Evolutionary conservation across 2,113 vertebrate genomes (phyloP).

Genomic region (Cichladusa arquata): DNA sequence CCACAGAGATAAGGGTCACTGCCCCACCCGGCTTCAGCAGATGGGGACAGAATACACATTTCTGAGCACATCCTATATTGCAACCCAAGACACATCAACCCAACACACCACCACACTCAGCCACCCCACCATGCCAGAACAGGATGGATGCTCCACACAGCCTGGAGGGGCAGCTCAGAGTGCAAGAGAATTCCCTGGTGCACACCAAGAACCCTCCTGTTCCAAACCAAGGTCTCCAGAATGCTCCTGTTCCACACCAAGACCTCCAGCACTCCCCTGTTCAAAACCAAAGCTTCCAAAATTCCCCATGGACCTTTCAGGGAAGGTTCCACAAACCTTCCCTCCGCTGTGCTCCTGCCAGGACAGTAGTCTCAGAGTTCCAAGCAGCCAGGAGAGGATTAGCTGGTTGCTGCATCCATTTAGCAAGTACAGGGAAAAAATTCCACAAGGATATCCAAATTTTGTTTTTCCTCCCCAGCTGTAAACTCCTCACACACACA

Average conservation of each 20-base stretch:
- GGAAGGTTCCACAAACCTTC: no score
- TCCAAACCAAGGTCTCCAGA: neutral
- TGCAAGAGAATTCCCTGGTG: neutral
- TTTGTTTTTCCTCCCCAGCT: neutral
- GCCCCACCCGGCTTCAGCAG: no score
- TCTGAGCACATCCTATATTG: no score
- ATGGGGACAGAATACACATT: no score
- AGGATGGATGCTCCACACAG: neutral
- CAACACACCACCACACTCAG: no score
- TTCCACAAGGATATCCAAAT: neutral
- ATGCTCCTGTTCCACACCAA: neutral
- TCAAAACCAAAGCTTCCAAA: neutral
- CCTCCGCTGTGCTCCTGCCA: neutral
- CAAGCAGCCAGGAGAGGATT: neutral
- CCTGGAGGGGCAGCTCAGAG: neutral
- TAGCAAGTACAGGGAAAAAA: neutral
- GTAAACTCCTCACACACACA: neutral
- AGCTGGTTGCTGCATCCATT: neutral
- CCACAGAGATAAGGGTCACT: no score
- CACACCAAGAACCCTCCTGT: neutral
- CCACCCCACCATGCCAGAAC: fast-evolving
- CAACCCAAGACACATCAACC: no score
- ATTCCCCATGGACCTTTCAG: neutral
- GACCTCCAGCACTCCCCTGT: neutral
- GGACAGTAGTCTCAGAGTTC: neutral